A percentile compares a stretch with the other conserved stretches of the same genome.
phyloP scores from a whole-genome alignment of 2,888 invertebrate genomes.

The Schizotus pectinicornis region DNA sequence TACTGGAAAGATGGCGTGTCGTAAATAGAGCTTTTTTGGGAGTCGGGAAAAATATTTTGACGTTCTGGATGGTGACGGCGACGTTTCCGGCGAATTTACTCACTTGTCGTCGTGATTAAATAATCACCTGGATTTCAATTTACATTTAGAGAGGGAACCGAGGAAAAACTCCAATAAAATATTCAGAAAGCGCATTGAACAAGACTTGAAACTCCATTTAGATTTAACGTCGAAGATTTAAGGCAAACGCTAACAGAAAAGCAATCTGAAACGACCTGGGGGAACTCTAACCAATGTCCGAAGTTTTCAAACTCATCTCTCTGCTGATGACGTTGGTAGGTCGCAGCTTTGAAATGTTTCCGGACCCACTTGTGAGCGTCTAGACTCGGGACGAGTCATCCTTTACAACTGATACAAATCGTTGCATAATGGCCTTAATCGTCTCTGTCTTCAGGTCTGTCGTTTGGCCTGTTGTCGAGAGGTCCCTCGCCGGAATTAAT shows the following conservation, averaged over 20 bases:
- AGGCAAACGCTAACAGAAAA: slow-evolving; percentile 24
- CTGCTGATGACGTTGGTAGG: not conserved
- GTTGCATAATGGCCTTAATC: slow-evolving; percentile 16
- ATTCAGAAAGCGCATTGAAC: slow-evolving; percentile 12
- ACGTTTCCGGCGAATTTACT: slow-evolving; percentile 14
- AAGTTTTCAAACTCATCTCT: slow-evolving; percentile 25
- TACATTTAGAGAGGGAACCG: slow-evolving; percentile 8
- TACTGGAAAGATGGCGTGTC: slow-evolving; percentile 43
- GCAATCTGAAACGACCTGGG: slow-evolving; percentile 26
- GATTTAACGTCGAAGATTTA: slow-evolving; percentile 29
- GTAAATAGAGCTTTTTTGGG: slow-evolving; percentile 27
- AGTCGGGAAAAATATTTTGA: slow-evolving; percentile 6
- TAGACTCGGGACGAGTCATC: slow-evolving; percentile 16
- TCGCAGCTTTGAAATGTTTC: slow-evolving; percentile 6
- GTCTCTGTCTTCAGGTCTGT: slow-evolving; percentile 5
- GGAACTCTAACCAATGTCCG: slow-evolving; percentile 22
- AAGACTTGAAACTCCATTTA: slow-evolving; percentile 16
- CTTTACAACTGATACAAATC: slow-evolving; percentile 17
- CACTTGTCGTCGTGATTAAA: slow-evolving; percentile 5
- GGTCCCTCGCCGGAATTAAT: slow-evolving; percentile 30
- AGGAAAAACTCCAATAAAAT: slow-evolving; percentile 19
- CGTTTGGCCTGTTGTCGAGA: slow-evolving; percentile 1
- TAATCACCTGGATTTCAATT: slow-evolving; percentile 9
- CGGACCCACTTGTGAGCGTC: slow-evolving; percentile 19
- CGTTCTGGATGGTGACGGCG: slow-evolving; percentile 15